A percentile compares a stretch with the other conserved stretches of the same genome.
phyloP scores from a whole-genome alignment of 2,113 vertebrate species.

The Lagopus muta region DNA sequence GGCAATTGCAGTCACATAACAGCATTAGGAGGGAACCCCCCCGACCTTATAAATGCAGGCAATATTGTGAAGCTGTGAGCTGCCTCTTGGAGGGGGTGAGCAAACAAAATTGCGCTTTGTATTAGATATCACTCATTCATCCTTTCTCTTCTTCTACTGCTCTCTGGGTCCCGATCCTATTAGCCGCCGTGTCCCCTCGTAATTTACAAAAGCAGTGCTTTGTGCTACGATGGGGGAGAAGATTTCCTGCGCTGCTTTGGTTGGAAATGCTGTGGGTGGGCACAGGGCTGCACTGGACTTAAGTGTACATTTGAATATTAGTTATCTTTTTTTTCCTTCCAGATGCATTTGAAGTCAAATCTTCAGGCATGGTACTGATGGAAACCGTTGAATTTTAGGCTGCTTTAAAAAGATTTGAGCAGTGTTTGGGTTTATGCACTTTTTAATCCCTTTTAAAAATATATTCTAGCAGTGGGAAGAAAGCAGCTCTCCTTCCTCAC shows the following conservation, averaged over 20 bases:
- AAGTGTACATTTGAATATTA: background rate
- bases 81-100: conserved; percentile 58
- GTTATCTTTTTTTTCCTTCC: background rate
- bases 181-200: conserved; percentile 53
- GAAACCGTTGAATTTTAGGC: accelerated
- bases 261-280: background rate
- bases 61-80: conserved; percentile 37
- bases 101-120: conserved; percentile 56
- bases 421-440: accelerated
- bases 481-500: accelerated
- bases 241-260: background rate
- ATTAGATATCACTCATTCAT: conserved; percentile 44
- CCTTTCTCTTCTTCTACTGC: conserved; percentile 28
- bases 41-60: conserved; percentile 60
- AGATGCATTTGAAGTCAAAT: background rate
- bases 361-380: accelerated
- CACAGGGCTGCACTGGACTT: background rate
- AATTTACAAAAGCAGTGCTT: conserved; percentile 46
- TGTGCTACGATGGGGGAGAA: background rate
- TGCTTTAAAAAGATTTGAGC: background rate
- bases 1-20: conserved; percentile 12
- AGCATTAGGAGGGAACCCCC: conserved; percentile 21
- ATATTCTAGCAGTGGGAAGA: too few species aligned
- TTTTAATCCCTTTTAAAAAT: background rate
- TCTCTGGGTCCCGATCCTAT: conserved; percentile 48